Base-by-base conservation (phyloP, 2,888 invertebrate genomes). In the Heliothis peltigera region DNA sequence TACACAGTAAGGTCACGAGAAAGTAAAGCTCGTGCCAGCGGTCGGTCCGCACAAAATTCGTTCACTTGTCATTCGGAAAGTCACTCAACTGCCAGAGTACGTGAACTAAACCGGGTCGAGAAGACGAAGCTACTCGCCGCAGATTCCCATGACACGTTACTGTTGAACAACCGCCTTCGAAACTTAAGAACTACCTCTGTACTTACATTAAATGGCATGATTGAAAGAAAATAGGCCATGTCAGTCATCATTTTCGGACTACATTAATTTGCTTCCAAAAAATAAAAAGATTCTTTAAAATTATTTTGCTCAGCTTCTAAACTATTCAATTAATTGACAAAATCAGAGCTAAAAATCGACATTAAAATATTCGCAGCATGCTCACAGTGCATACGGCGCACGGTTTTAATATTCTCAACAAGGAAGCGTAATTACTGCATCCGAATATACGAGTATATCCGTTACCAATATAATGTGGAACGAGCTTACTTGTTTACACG, bases 91-190 rank as follows among this genome's bases (percentile, higher is more conserved):
- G 75, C 22, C 75, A 60, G 69, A 56, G 69, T 77, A 88, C 87
- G 87, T 88, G 89, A 91, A 86, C 79, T 82, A 81, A 92, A 91
- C 92, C 89, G 81, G 90, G 92, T 88, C 91, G 85, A 84, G 80
- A 79, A 83, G 85, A 82, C 79, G 81, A 81, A 81, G 79, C 82
- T 73, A 79, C 79, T 80, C 82, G 64, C 35, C 19, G 46, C 57
- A 53, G 70, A 76, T 78, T 80, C 82, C 60, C 75, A 76, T 72
- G 64, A 48, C 51, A 48, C 52, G 70, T 71, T 74, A 77, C 62
- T 67, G 67, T 73, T 68, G 70, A 64, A 68, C 61, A 65, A 54
- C 43, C 32, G 54, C 56, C 47, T 53, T 39, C 51, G 53, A 43
- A 76, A 64, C 47, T 70, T 43, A 15, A 19, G 49, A 54, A 54